These are phyloP conservation scores for Gallinago media DNA, from an alignment of 2,113 vertebrate species.

Conservation along the genomic window DNA sequence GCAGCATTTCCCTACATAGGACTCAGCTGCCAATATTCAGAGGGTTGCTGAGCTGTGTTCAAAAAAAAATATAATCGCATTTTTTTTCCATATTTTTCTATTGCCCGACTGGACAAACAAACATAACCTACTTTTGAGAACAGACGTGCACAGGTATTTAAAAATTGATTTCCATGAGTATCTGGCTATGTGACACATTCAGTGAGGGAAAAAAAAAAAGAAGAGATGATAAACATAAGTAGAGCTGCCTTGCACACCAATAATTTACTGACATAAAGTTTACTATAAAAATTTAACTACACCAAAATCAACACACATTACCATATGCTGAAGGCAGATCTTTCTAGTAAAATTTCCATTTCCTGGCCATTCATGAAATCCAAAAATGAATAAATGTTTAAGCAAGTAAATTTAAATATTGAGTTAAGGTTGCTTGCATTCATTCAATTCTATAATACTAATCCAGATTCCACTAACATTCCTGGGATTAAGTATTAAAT, in stretches of 20 bases:
- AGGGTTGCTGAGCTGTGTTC: neutral
- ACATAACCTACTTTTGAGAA: conserved; percentile 17
- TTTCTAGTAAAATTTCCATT: neutral
- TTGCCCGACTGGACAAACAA: conserved; percentile 18
- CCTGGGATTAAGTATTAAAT: neutral
- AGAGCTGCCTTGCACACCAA: neutral
- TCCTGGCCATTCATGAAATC: neutral
- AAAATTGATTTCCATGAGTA: conserved; percentile 10
- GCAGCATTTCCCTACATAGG: accelerated
- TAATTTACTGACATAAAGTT: neutral
- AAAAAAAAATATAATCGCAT: neutral
- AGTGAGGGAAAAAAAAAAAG: neutral
- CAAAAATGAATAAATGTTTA: neutral
- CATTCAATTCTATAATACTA: neutral
- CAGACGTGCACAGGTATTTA: neutral
- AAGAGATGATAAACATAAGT: neutral
- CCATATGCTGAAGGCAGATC: neutral
- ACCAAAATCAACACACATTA: neutral
- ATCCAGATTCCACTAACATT: neutral
- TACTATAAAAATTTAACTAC: neutral
- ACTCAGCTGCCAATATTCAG: neutral
- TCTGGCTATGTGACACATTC: neutral
- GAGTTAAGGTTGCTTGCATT: neutral
- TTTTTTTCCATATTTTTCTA: neutral
- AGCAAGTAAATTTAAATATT: neutral